Evolutionary conservation across 2,888 invertebrate species (phyloP), one percentile per base, ranked within the genome.

Genomic region (Miltochrista miniata): DNA sequence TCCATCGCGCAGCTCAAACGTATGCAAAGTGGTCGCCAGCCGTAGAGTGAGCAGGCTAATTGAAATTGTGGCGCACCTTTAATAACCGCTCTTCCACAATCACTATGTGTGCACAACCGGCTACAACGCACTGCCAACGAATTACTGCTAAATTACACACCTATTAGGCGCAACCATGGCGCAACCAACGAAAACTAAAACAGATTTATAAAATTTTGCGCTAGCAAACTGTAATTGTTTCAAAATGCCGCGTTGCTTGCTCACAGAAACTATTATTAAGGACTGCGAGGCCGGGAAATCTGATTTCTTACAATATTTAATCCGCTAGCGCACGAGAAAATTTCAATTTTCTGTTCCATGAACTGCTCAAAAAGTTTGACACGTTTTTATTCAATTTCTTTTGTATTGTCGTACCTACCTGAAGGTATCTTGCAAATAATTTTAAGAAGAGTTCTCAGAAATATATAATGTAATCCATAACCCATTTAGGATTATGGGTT

Each of bases 71-170:
- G 47, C 40, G 39, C 39, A 55, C 54, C 40, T 40, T 47, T 59
- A 59, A 64, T 67, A 58, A 61, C 58, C 40, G 45, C 57, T 53
- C 55, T 52, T 45, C 54, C 49, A 14, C 24, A 31, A 48, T 40
- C 12, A 51, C 43, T 18, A 29, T 37, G 33, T 33, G 57, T 56
- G 57, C 54, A 53, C 55, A 40, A 54, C 56, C 29, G n/a, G 12
- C 57, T 49, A 49, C 50, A 47, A 64, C 64, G 59, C 56, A 61
- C 49, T 51, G 18, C 63, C 53, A 45, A 56, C 53, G 53, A 57
- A 56, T 66, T 66, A 54, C 55, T 51, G 36, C 59, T 48, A 64
- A 67, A 67, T 67, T 67, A 62, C 48, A 61, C 48, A 59, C 61
- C 58, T 55, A 64, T 59, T 66, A 67, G 40, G 46, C 47, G 40